phyloP scores from a whole-genome alignment of 2,113 vertebrate genomes.

The Nannospalax galili region DNA sequence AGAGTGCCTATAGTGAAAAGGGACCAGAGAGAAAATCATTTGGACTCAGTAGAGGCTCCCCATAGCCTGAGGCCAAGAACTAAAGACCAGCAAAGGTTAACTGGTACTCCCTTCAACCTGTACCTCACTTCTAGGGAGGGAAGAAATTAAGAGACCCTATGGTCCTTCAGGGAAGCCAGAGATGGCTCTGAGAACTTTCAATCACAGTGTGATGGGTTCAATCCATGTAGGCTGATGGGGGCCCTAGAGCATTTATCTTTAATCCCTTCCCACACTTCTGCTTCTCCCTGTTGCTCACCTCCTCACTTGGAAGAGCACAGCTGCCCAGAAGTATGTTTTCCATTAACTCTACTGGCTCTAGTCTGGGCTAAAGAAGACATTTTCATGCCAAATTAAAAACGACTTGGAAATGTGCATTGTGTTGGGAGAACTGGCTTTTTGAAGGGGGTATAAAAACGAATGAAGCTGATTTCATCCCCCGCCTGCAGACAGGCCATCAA shows the following conservation, averaged over 20 bases:
- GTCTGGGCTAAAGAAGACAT: conserved; percentile 71
- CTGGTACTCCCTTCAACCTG: background rate
- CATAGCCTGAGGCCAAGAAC: background rate
- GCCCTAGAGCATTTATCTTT: background rate
- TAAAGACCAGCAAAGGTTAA: background rate
- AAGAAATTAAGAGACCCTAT: background rate
- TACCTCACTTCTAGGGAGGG: background rate
- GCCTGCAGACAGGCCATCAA: conserved; percentile 69
- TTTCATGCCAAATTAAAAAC: conserved; percentile 78
- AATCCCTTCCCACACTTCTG: background rate
- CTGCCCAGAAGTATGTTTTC: conserved; percentile 72
- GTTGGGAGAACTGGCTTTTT: conserved; percentile 73
- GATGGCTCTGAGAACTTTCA: background rate
- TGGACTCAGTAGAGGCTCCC: background rate
- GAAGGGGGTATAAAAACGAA: conserved; percentile 66
- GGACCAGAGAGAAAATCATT: background rate
- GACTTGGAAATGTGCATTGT: conserved; percentile 77
- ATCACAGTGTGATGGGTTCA: background rate
- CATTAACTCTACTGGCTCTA: conserved; percentile 69
- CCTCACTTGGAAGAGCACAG: conserved; percentile 62
- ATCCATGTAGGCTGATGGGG: background rate
- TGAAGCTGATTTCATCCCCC: conserved; percentile 67
- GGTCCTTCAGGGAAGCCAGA: background rate
- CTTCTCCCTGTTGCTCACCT: conserved; percentile 10
- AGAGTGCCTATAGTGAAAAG: background rate